Evolutionary conservation across 2,797 vertebrate genomes (phyloP).

Genomic region (Pogonophryne albipinna): DNA sequence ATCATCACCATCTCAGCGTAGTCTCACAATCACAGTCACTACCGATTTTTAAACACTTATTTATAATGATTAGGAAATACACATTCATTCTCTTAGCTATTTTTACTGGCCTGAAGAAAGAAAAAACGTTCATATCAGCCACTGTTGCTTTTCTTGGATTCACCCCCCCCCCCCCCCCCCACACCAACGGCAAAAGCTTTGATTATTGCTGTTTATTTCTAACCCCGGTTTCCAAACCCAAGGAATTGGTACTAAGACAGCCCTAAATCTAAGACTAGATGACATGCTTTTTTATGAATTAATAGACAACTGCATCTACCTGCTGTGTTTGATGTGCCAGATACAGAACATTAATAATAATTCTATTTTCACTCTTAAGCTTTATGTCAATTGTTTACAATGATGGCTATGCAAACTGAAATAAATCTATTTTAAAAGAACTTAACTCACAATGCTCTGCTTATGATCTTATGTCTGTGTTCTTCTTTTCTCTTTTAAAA

Average conservation of each 20-base stretch:
- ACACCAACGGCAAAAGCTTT: too few species aligned
- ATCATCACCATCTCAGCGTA: slow-evolving; percentile 17
- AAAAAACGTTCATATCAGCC: too few species aligned
- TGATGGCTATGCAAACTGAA: slow-evolving; percentile 23
- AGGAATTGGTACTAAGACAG: too few species aligned
- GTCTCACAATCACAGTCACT: not conserved
- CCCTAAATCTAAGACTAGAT: not conserved
- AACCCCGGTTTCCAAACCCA: too few species aligned
- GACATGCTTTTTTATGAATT: not conserved
- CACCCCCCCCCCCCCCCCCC: too few species aligned
- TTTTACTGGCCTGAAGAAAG: too few species aligned
- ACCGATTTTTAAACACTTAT: not conserved
- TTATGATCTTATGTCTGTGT: not conserved
- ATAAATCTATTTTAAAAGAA: slow-evolving; percentile 54
- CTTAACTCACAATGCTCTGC: not conserved
- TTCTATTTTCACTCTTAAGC: slow-evolving; percentile 22
- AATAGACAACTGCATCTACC: not conserved
- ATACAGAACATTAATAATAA: not conserved
- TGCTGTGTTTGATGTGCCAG: not conserved
- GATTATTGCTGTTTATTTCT: too few species aligned
- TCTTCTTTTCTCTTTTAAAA: not conserved
- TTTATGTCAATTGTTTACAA: slow-evolving; percentile 20
- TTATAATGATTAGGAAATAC: not conserved
- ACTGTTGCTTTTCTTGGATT: too few species aligned
- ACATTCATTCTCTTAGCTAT: too few species aligned